phyloP scores from a whole-genome alignment of 2,113 vertebrate genomes.

The Odontesthes bonariensis region DNA sequence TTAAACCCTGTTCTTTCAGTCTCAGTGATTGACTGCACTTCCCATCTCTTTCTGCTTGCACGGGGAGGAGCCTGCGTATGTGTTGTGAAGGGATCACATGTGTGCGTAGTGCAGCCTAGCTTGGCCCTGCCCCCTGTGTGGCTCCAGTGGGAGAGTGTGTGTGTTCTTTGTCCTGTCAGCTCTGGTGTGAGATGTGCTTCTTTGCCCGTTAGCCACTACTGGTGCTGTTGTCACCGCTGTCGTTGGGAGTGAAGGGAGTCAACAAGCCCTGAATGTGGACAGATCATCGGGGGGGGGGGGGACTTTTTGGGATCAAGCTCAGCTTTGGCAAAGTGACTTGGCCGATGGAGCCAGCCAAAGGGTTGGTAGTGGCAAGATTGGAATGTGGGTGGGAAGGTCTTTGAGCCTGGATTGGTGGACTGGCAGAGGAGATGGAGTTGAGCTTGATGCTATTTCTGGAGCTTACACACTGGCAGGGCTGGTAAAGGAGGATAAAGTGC shows the following conservation, averaged over 20 bases:
- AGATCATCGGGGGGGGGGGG: slow-evolving; percentile 9
- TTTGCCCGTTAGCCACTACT: slow-evolving; percentile 40
- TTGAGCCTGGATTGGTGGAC: slow-evolving; percentile 60
- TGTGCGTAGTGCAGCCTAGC: slow-evolving; percentile 66
- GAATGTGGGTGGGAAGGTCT: slow-evolving; percentile 56
- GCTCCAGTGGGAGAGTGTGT: slow-evolving; percentile 55
- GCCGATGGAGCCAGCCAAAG: slow-evolving; percentile 41
- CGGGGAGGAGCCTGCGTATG: slow-evolving; percentile 72
- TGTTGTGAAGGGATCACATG: slow-evolving; percentile 42
- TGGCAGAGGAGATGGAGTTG: slow-evolving; percentile 40
- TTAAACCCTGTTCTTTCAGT: slow-evolving; percentile 43
- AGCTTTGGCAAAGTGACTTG: slow-evolving; percentile 56
- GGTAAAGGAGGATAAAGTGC: slow-evolving; percentile 40
- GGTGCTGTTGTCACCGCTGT: slow-evolving; percentile 20
- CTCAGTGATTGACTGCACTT: slow-evolving; percentile 70
- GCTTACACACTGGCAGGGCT: slow-evolving; percentile 38
- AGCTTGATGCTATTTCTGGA: slow-evolving; percentile 61
- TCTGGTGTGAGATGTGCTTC: slow-evolving; percentile 56
- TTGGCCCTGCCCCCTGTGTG: slow-evolving; percentile 64
- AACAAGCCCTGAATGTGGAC: slow-evolving; percentile 15
- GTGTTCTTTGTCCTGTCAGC: slow-evolving; percentile 81
- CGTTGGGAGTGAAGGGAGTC: background rate
- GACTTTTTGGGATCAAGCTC: background rate
- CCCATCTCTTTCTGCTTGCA: slow-evolving; percentile 61
- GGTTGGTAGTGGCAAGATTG: slow-evolving; percentile 41